Evolutionary conservation across 2,888 invertebrate genomes (phyloP).

Genomic region (Ichneumoninae sp.): DNA sequence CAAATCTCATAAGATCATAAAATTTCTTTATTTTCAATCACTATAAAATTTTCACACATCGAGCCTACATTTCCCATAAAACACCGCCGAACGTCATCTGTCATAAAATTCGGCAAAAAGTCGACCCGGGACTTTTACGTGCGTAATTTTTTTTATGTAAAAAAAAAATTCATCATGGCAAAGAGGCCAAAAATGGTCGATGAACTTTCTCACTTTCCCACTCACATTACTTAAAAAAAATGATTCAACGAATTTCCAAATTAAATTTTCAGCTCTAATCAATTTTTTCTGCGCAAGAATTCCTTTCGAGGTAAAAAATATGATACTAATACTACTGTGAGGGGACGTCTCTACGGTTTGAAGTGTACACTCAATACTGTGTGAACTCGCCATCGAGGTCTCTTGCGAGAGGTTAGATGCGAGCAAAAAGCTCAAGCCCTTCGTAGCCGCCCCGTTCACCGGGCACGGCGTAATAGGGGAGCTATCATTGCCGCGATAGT

Average conservation of each 20-base stretch:
- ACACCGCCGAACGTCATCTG: no score
- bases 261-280: neutral
- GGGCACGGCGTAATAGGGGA: slow-evolving; percentile 55
- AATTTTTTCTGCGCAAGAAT: neutral
- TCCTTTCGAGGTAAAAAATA: neutral
- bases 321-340: neutral
- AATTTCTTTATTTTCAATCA: no score
- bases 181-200: neutral
- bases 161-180: neutral
- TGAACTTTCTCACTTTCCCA: neutral
- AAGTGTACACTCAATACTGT: neutral
- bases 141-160: neutral
- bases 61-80: no score
- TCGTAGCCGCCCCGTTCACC: neutral
- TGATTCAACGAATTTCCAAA: neutral
- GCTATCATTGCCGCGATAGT: slow-evolving; percentile 69
- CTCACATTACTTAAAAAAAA: no score
- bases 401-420: slow-evolving; percentile 4
- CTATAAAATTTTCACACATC: no score
- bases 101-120: no score
- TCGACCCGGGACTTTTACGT: no score
- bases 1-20: no score
- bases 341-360: neutral
- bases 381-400: slow-evolving; percentile 11
- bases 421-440: slow-evolving; percentile 43